Base-by-base conservation (phyloP, 2,797 vertebrate genomes). In the Hapalemur alaotrensis region DNA sequence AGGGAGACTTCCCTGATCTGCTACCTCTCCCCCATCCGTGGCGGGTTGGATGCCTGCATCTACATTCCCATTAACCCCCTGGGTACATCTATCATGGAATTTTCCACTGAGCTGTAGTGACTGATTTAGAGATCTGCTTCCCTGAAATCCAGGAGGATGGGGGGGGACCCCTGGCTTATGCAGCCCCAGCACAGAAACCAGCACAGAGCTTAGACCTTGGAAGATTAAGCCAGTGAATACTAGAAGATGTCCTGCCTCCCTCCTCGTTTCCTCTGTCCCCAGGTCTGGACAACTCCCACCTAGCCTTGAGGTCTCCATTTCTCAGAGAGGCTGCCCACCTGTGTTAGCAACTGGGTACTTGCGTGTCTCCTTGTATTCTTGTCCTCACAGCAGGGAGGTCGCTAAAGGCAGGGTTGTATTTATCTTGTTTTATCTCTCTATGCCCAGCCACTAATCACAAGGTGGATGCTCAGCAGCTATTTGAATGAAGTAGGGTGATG, bases 31-130 rank as follows among this genome's bases (percentile, higher is more conserved):
- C 48, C 32, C 28, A 50, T 86, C 38, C 67, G 46, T 32, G 57
- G 57, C 32, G 22, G 83, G 28, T 22, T 59, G 22, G n/a, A 32
- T 35, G 41, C 59, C 46, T 80, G 23, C 28, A 2, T 93, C 82
- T 88, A 15, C 46, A 48, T 91, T 89, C 50, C 86, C 52, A 2
- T 92, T 89, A 89, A 84, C 72, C 73, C 10, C 69, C 86, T 65
- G 22, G 41, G 57, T 25, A 22, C 32, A 43, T 87, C 48, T 84
- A 15, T 78, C 5, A 7, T 93, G 94, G 95, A 89, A 81, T 96
- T 95, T 97, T 83, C 93, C 95, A 81, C 63, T 57, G n/a, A 65
- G 30, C 82, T 72, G 0, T 76, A 79, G 50, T 86, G 67, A 61
- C 57, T 65, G 52, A 25, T 69, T 59, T 61, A 73, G 43, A 92